phyloP scores from a whole-genome alignment of 2,888 invertebrate species.

The Brachyopa scutellaris region DNA sequence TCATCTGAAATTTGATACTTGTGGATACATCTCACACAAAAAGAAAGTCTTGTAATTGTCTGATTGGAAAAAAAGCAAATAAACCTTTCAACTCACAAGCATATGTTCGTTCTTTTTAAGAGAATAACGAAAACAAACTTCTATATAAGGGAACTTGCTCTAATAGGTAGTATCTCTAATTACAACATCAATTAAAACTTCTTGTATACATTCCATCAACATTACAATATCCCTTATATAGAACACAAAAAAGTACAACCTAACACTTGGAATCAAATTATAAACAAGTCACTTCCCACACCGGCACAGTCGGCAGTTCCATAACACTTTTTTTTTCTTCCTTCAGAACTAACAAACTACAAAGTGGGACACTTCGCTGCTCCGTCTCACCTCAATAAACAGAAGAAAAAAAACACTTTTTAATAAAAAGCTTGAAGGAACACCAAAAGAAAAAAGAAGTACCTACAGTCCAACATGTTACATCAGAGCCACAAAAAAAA shows the following conservation, averaged over 20 bases:
- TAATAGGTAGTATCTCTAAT: too few species aligned
- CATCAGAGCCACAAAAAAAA: constrained; percentile 43
- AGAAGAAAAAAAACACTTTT: neutral
- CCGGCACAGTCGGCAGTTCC: constrained; percentile 7
- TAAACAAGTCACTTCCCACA: constrained; percentile 51
- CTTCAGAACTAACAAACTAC: constrained; percentile 7
- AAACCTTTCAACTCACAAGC: neutral
- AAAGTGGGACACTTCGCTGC: constrained; percentile 39
- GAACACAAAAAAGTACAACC: too few species aligned
- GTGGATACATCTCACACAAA: too few species aligned
- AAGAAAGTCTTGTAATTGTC: too few species aligned
- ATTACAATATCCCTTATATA: constrained; percentile 61
- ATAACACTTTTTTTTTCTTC: neutral
- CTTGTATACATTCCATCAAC: constrained; percentile 32
- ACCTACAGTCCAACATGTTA: constrained; percentile 46
- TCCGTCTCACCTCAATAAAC: constrained; percentile 54
- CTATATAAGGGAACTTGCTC: constrained; percentile 5
- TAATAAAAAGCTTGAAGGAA: constrained; percentile 18
- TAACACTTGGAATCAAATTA: constrained; percentile 38
- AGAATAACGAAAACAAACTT: neutral
- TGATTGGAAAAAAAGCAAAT: too few species aligned
- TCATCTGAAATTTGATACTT: too few species aligned
- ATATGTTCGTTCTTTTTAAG: neutral
- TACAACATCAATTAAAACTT: constrained; percentile 31
- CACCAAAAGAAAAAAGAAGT: constrained; percentile 21